Conservation (phyloP, 2,888 invertebrate genomes). For the Macrosiphum euphorbiae region DNA sequence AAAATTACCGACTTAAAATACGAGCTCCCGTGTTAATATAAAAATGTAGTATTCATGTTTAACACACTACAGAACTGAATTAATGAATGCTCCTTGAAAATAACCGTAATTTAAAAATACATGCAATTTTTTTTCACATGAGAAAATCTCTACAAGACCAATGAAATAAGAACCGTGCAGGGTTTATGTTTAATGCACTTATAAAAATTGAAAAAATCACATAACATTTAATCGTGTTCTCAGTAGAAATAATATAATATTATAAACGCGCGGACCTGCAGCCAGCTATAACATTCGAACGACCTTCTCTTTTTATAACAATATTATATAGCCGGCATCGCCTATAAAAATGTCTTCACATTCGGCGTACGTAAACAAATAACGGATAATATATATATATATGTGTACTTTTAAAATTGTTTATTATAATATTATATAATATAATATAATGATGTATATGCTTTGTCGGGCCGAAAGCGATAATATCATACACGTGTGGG, state of each 20-base stretch:
- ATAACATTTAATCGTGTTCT: slow-evolving; percentile 21
- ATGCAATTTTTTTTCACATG: neutral
- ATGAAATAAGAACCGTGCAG: neutral
- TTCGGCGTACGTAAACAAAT: slow-evolving; percentile 25
- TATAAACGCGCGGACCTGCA: neutral
- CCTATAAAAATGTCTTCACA: slow-evolving; percentile 48
- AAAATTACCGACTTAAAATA: neutral
- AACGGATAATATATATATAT: neutral
- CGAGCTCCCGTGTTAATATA: neutral
- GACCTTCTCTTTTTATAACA: slow-evolving; percentile 27
- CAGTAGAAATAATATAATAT: slow-evolving; percentile 31
- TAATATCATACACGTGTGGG: slow-evolving; percentile 47
- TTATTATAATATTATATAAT: neutral
- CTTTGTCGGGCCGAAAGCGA: slow-evolving; percentile 20
- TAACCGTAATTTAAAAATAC: slow-evolving; percentile 16
- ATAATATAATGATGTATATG: neutral
- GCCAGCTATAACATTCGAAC: neutral
- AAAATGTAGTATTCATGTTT: neutral
- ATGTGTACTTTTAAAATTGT: neutral
- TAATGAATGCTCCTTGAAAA: slow-evolving; percentile 9
- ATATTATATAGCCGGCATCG: slow-evolving; percentile 19
- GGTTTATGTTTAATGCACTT: slow-evolving; percentile 26
- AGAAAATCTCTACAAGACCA: neutral
- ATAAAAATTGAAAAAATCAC: slow-evolving; percentile 44
- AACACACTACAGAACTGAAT: slow-evolving; percentile 16